phyloP scores from a whole-genome alignment of 2,888 invertebrate species.

The Volucella inanis region DNA sequence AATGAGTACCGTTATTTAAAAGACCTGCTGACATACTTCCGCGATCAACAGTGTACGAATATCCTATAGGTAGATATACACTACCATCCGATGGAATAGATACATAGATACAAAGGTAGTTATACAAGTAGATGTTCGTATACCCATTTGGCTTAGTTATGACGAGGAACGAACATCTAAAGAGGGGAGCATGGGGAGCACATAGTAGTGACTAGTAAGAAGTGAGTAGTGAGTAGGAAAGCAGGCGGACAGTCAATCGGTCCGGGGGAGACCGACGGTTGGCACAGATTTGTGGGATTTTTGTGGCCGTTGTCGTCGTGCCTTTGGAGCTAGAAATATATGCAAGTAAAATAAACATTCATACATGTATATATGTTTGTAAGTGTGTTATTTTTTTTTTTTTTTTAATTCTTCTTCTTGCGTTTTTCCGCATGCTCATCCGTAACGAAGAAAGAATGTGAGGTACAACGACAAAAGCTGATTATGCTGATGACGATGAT shows the following conservation, averaged over 20 bases:
- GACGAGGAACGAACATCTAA: constrained; percentile 8
- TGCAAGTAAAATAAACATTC: too few species aligned
- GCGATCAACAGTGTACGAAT: constrained; percentile 78
- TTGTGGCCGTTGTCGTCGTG: constrained; percentile 65
- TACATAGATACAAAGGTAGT: constrained; percentile 48
- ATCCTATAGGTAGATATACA: constrained; percentile 25
- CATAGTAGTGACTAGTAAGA: constrained; percentile 11
- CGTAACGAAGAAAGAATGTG: constrained; percentile 72
- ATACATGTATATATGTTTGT: not conserved
- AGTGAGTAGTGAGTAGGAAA: constrained; percentile 9
- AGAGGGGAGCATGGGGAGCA: too few species aligned
- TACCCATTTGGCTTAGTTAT: constrained; percentile 69
- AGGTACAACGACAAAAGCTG: constrained; percentile 1
- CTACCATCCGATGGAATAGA: constrained; percentile 23
- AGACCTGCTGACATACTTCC: constrained; percentile 84
- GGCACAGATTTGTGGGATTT: constrained; percentile 75
- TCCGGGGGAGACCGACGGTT: constrained; percentile 54
- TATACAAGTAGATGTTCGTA: constrained; percentile 53
- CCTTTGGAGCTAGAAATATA: constrained; percentile 25
- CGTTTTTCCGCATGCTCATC: constrained; percentile 69
- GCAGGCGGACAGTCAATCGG: constrained; percentile 18
- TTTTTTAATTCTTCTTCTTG: constrained; percentile 24
- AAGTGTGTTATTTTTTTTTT: constrained; percentile 31
- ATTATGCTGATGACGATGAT: constrained; percentile 4
- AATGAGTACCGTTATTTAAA: constrained; percentile 82